Base-by-base conservation (phyloP, 2,113 vertebrate genomes). In the Tenebrosternarchus preto region DNA sequence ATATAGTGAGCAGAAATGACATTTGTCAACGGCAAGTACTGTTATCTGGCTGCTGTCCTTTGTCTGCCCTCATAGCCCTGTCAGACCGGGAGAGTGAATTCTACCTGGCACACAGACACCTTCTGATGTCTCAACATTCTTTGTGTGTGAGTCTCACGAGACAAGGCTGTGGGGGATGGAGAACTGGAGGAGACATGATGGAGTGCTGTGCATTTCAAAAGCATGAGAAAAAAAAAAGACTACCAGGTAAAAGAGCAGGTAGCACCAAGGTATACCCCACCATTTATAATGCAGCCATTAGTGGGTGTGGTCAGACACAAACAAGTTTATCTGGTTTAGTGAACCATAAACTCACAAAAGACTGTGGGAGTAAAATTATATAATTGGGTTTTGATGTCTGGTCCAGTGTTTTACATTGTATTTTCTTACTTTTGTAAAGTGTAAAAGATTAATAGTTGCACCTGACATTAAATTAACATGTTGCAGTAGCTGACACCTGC, bases 71-170 rank as follows among this genome's bases (percentile, higher is more conserved):
- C 53, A 76, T 87, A 55, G 46, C 83, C 74, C 82, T 76, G 76
- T 79, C 70, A 82, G 67, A 68, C 59, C 27, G 77, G 81, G 43
- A 77, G 75, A 27, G 68, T 57, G 56, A 71, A 81, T 82, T 46
- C 78, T 68, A 74, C 76, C 39, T 61, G 71, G 70, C 78, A 80
- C 73, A 59, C 70, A 80, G 77, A 83, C 80, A 73, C 79, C 66
- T 79, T 88, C 73, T 84, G 81, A 89, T 85, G 72, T 85, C 81
- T 87, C 67, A 83, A 76, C 78, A 78, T 80, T 82, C 63, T 67
- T 61, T 71, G 72, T 24, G 31, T 80, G 77, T 29, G 46, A 82
- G 31, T 61, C 77, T 86, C 46, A 8, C 1, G 27, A 64, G 33
- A 80, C 25, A 12, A 36, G 64, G 64, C 64, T 68, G 33, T 22